phyloP scores from a whole-genome alignment of 53 echinoderm and acorn worm species.

The Mesocentrotus franciscanus region DNA sequence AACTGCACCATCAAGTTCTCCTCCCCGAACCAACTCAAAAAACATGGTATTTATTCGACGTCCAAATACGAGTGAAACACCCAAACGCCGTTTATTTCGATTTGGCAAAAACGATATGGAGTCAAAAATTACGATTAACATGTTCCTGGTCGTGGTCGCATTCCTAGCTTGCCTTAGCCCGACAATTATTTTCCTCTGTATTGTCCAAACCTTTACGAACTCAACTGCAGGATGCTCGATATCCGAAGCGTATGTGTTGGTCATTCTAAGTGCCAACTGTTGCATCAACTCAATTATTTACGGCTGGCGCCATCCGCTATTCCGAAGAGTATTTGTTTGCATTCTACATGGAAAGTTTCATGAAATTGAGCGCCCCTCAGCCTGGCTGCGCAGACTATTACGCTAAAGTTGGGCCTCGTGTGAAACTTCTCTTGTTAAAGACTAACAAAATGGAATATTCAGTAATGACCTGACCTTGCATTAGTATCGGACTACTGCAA shows the following conservation, averaged over 20 bases:
- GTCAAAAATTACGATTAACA: constrained; percentile 31
- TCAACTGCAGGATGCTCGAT: constrained; percentile 23
- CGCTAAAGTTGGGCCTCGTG: neutral
- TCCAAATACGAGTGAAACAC: neutral
- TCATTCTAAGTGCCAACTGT: constrained; percentile 45
- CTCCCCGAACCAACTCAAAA: neutral
- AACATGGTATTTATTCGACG: neutral
- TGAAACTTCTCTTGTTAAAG: no score
- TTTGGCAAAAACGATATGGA: neutral
- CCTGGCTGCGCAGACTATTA: constrained; percentile 22
- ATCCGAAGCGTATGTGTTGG: constrained; percentile 28
- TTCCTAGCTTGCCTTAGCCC: constrained; percentile 41
- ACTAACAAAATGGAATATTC: no score
- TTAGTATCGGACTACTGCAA: no score
- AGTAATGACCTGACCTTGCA: no score
- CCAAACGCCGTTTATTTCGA: neutral
- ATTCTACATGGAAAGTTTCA: neutral
- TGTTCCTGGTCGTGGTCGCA: constrained; percentile 47
- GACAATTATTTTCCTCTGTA: constrained; percentile 4
- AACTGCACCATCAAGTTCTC: neutral
- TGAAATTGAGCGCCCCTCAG: constrained; percentile 34
- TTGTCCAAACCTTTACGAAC: neutral
- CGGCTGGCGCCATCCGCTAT: constrained; percentile 50
- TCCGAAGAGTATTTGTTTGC: neutral
- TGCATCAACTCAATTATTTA: constrained; percentile 41